phyloP scores from a whole-genome alignment of 2,888 invertebrate genomes.

The Acanthacorydalis orientalis region DNA sequence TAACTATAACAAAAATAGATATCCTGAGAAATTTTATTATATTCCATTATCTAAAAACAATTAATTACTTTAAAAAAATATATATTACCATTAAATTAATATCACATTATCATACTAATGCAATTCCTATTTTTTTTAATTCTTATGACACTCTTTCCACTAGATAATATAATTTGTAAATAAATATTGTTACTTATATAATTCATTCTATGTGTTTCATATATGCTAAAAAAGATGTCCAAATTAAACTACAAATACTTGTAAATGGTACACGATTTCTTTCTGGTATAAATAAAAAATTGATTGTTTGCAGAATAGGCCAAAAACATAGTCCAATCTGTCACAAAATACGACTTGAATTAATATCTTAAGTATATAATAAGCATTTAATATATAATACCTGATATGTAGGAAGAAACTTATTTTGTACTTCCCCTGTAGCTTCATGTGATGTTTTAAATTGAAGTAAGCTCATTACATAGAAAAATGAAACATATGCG shows the following conservation, averaged over 20 bases:
- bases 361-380: not conserved
- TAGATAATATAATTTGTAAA: not conserved
- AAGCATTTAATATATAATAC: conserved; percentile 16
- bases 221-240: conserved; percentile 44
- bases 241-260: conserved; percentile 43
- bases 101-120: not conserved
- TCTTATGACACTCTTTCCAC: no score
- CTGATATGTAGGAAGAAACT: conserved; percentile 41
- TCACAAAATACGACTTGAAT: conserved; percentile 14
- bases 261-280: conserved; percentile 44
- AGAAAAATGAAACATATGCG: conserved; percentile 37
- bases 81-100: not conserved
- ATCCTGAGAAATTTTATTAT: no score
- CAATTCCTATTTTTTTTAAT: no score
- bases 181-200: conserved; percentile 3
- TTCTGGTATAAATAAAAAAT: conserved; percentile 40
- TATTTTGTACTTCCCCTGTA: conserved; percentile 30
- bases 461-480: conserved; percentile 39
- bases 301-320: conserved; percentile 47
- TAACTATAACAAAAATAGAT: no score
- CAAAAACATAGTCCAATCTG: conserved; percentile 43
- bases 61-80: no score
- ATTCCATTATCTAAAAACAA: no score
- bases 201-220: conserved; percentile 16
- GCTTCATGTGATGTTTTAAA: conserved; percentile 30